Conservation (phyloP, 2,113 vertebrate genomes). For the Petaurus breviceps region DNA sequence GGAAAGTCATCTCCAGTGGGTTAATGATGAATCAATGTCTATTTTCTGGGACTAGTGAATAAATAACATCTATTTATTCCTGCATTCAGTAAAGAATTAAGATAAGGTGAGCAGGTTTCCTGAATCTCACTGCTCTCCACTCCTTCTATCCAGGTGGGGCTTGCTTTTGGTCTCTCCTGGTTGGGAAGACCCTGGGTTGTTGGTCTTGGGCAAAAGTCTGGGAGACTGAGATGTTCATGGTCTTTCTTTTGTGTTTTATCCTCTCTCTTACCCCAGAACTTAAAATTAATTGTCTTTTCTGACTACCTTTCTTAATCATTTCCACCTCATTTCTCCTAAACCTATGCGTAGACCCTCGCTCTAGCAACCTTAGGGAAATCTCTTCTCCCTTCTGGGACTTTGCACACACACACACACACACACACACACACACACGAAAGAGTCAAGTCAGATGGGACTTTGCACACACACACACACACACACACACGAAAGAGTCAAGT, state of each 20-base stretch:
- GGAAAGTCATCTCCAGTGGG: background rate
- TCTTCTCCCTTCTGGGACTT: background rate
- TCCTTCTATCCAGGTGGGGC: background rate
- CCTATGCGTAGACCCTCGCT: background rate
- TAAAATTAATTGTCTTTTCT: background rate
- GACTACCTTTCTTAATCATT: background rate
- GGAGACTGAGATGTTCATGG: background rate
- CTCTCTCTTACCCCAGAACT: background rate
- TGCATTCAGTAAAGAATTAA: background rate
- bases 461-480: background rate
- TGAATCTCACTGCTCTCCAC: background rate
- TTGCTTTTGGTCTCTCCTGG: background rate
- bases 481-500: background rate
- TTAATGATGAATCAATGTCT: background rate
- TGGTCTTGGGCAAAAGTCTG: background rate
- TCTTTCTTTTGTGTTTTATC: background rate
- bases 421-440: background rate
- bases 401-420: background rate
- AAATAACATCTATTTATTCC: background rate
- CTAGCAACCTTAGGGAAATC: background rate
- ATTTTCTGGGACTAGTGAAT: background rate
- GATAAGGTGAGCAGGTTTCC: background rate
- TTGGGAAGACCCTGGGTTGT: background rate
- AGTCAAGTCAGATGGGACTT: background rate
- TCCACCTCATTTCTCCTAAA: background rate